Evolutionary conservation across 92 coral and sea anemone genomes (phyloP).

Genomic region (Zoanthus sociatus): DNA sequence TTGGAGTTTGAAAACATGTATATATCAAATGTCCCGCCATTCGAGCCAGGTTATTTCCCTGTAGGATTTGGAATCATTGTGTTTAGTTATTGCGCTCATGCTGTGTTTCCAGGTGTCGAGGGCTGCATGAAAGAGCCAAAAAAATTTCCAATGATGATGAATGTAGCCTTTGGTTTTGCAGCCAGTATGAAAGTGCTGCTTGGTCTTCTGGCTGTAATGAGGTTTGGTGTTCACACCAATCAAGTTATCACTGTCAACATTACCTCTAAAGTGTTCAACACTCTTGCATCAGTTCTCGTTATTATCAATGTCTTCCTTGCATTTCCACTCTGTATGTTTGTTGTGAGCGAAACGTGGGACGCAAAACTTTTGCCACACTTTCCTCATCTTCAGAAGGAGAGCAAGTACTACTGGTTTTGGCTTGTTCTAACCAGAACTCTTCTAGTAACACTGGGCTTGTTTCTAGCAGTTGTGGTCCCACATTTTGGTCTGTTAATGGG

Average conservation of each 20-base stretch:
- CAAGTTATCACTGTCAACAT: slow-evolving; percentile 92
- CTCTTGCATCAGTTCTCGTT: slow-evolving; percentile 78
- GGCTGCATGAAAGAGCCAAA: slow-evolving; percentile 90
- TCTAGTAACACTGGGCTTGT: slow-evolving; percentile 80
- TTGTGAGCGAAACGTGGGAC: slow-evolving; percentile 89
- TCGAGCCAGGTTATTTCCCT: slow-evolving; percentile 74
- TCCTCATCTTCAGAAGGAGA: slow-evolving; percentile 78
- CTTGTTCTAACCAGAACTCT: slow-evolving; percentile 72
- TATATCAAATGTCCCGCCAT: slow-evolving; percentile 73
- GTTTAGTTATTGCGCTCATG: slow-evolving; percentile 93
- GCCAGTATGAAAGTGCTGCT: slow-evolving; percentile 77
- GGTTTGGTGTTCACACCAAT: slow-evolving; percentile 77
- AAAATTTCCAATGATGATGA: slow-evolving; percentile 88
- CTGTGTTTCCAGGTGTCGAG: slow-evolving; percentile 91
- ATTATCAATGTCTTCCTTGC: slow-evolving; percentile 88
- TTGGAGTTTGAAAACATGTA: slow-evolving; percentile 72
- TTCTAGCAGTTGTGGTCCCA: slow-evolving; percentile 81
- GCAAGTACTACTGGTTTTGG: slow-evolving; percentile 87
- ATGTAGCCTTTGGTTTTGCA: slow-evolving; percentile 76
- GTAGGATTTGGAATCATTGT: slow-evolving; percentile 91
- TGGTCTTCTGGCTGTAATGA: slow-evolving; percentile 80
- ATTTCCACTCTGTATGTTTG: slow-evolving; percentile 86
- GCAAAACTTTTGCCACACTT: slow-evolving; percentile 73
- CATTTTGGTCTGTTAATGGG: slow-evolving; percentile 95
- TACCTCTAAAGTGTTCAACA: slow-evolving; percentile 66